Conservation (phyloP, 2,888 invertebrate genomes). For the Sesamia inferens region DNA sequence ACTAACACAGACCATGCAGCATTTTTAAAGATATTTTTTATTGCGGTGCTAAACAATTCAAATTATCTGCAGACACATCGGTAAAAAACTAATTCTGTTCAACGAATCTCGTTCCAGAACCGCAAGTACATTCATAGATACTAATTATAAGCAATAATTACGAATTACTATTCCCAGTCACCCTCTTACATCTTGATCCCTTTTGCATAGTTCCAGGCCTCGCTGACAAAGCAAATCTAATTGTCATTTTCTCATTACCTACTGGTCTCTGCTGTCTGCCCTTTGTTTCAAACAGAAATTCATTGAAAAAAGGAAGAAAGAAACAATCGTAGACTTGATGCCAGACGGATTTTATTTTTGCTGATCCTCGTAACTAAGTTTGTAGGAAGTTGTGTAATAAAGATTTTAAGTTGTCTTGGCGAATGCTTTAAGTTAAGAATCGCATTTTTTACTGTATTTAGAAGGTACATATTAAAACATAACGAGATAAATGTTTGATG, state of each 20-base stretch:
- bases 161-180: constrained; percentile 41
- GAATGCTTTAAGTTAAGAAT: constrained; percentile 9
- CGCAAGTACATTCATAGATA: constrained; percentile 24
- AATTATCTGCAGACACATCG: neutral
- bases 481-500: too few relatives aligned
- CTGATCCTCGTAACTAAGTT: constrained; percentile 65
- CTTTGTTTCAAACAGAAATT: constrained; percentile 77
- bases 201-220: constrained; percentile 71
- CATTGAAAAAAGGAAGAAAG: constrained; percentile 70
- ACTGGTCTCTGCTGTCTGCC: constrained; percentile 78
- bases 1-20: neutral
- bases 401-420: constrained; percentile 4
- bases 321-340: constrained; percentile 58
- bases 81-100: constrained; percentile 15
- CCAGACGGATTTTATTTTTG: constrained; percentile 64
- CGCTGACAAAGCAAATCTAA: constrained; percentile 83
- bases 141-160: constrained; percentile 62
- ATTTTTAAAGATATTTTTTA: too few relatives aligned
- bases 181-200: constrained; percentile 66
- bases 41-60: neutral
- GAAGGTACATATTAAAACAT: neutral
- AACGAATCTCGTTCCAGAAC: constrained; percentile 1
- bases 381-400: constrained; percentile 38
- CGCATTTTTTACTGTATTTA: neutral
- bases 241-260: constrained; percentile 86